Evolutionary conservation across 2,113 vertebrate species (phyloP).

Genomic region (Oceanodroma tethys): DNA sequence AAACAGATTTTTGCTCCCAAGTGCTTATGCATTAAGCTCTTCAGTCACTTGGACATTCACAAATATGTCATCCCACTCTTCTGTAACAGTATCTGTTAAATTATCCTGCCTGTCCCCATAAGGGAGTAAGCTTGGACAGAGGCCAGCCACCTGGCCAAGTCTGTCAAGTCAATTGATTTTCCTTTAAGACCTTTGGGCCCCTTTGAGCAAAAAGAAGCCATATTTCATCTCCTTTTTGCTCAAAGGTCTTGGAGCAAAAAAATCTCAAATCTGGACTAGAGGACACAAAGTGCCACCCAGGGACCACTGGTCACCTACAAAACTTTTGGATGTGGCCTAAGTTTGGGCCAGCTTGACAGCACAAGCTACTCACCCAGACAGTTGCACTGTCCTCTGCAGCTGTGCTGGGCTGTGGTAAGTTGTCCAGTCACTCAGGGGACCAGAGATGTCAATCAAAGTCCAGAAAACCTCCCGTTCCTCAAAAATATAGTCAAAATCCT

Average conservation of each 20-base stretch:
- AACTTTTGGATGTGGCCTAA: background rate
- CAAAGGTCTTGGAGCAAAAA: background rate
- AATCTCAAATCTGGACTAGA: background rate
- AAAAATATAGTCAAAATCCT: background rate
- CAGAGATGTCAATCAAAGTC: background rate
- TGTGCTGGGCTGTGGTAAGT: background rate
- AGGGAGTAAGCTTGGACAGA: background rate
- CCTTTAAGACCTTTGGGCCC: background rate
- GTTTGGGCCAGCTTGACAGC: background rate
- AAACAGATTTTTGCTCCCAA: background rate
- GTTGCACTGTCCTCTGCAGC: background rate
- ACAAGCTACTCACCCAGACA: background rate
- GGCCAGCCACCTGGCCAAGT: conserved; percentile 40
- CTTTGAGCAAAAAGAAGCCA: background rate
- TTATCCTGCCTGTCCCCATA: conserved; percentile 16
- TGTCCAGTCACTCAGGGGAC: background rate
- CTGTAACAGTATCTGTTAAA: conserved; percentile 9
- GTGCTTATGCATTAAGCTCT: background rate
- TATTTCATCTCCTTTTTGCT: background rate
- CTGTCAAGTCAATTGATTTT: conserved; percentile 52
- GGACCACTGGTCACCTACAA: background rate
- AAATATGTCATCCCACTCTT: background rate
- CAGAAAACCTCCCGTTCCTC: background rate
- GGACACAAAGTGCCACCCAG: background rate
- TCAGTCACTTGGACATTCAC: background rate